Evolutionary conservation across 2,113 vertebrate species (phyloP).

Genomic region (Nothocercus julius): DNA sequence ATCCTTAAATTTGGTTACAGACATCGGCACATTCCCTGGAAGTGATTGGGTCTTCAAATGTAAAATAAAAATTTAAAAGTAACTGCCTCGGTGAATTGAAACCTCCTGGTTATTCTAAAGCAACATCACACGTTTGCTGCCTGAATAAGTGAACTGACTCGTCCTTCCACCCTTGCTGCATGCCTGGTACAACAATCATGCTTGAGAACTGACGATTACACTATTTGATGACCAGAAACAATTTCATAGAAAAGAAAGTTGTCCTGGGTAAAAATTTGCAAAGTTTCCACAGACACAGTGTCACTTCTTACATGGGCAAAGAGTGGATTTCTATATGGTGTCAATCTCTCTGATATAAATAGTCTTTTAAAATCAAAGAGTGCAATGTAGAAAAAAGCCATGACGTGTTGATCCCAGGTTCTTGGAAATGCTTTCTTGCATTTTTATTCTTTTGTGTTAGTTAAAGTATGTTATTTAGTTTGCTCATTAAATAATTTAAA

Average conservation of each 20-base stretch:
- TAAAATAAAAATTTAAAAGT: neutral
- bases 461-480: neutral
- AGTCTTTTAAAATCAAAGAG: neutral
- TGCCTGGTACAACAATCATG: too few species aligned
- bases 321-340: neutral
- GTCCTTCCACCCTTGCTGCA: accelerated
- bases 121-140: neutral
- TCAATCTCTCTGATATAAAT: neutral
- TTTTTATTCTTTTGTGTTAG: neutral
- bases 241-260: neutral
- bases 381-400: neutral
- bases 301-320: neutral
- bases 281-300: neutral
- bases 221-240: neutral
- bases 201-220: neutral
- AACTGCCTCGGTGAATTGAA: neutral
- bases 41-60: neutral
- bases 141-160: neutral
- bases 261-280: neutral
- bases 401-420: neutral
- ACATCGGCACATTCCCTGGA: neutral
- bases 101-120: neutral
- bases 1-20: neutral
- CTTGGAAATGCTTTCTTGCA: neutral
- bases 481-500: neutral